A percentile compares a stretch with the other conserved stretches of the same genome.
phyloP scores from a whole-genome alignment of 2,797 vertebrate species.

The Gambelia wislizenii region DNA sequence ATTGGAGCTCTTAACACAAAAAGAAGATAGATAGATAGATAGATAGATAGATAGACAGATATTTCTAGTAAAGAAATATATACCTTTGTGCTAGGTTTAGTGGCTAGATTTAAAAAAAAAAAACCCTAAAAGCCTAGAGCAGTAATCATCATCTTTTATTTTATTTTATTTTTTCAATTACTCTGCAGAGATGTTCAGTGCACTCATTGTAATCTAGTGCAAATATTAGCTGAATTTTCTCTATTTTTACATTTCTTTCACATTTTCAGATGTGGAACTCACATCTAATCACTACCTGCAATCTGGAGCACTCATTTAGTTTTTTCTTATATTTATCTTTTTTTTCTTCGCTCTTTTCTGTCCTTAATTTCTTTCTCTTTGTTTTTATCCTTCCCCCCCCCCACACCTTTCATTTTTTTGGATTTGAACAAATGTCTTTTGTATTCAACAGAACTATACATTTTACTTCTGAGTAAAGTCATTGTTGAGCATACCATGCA shows the following conservation, averaged over 20 bases:
- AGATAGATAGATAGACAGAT: no score
- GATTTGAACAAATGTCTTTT: no score
- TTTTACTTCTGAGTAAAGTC: neutral
- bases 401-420: neutral
- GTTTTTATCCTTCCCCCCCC: neutral
- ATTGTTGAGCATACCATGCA: neutral
- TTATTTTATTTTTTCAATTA: neutral
- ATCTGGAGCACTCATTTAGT: neutral
- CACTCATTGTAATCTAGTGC: neutral
- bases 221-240: neutral
- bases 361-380: neutral
- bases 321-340: neutral
- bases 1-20: neutral
- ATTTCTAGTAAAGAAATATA: conserved; percentile 14
- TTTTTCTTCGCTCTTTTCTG: neutral
- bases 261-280: neutral
- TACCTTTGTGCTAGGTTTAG: neutral
- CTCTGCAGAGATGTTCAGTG: neutral
- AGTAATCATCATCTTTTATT: neutral
- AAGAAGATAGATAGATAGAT: conserved; percentile 19
- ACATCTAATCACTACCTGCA: neutral
- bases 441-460: neutral
- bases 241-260: neutral
- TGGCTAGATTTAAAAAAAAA: neutral
- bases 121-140: neutral